Percentiles rank a stretch among this genome's conserved stretches.
Conservation (phyloP, 2,888 invertebrate species). For the Chelonus formosanus region DNA sequence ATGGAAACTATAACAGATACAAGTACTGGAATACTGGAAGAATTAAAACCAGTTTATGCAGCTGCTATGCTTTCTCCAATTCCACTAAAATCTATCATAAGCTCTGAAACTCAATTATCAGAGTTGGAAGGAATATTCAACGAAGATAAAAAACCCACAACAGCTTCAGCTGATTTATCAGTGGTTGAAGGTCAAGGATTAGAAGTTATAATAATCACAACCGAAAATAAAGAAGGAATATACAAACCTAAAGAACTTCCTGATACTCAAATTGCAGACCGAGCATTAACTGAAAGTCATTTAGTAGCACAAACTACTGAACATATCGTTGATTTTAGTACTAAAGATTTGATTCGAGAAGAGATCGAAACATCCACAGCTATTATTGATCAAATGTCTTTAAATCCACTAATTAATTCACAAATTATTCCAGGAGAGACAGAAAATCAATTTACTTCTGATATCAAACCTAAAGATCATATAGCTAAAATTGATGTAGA, state of each 20-base stretch:
- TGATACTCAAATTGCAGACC: conserved; percentile 50
- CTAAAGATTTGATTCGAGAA: conserved; percentile 54
- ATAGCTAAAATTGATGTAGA: conserved; percentile 67
- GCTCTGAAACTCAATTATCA: conserved; percentile 67
- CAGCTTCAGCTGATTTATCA: conserved; percentile 51
- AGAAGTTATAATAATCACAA: conserved; percentile 53
- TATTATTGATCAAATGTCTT: conserved; percentile 60
- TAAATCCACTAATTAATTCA: conserved; percentile 66
- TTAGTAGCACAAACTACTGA: conserved; percentile 56
- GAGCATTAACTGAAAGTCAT: conserved; percentile 49
- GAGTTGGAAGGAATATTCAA: conserved; percentile 69
- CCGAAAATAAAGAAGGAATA: conserved; percentile 67
- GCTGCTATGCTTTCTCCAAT: conserved; percentile 68
- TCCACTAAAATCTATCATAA: conserved; percentile 68
- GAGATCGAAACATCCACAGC: conserved; percentile 52
- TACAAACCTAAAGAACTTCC: conserved; percentile 63
- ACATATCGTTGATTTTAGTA: conserved; percentile 60
- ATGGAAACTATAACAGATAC: conserved; percentile 67
- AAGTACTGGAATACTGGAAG: conserved; percentile 59
- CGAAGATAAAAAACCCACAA: conserved; percentile 61
- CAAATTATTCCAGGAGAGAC: conserved; percentile 68
- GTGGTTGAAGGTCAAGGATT: conserved; percentile 57
- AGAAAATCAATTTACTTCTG: conserved; percentile 64
- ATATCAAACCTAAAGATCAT: conserved; percentile 55
- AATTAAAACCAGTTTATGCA: conserved; percentile 51